These are phyloP conservation scores for Ischnura elegans DNA, from an alignment of 2,888 invertebrate genomes.

Conservation along the genomic window DNA sequence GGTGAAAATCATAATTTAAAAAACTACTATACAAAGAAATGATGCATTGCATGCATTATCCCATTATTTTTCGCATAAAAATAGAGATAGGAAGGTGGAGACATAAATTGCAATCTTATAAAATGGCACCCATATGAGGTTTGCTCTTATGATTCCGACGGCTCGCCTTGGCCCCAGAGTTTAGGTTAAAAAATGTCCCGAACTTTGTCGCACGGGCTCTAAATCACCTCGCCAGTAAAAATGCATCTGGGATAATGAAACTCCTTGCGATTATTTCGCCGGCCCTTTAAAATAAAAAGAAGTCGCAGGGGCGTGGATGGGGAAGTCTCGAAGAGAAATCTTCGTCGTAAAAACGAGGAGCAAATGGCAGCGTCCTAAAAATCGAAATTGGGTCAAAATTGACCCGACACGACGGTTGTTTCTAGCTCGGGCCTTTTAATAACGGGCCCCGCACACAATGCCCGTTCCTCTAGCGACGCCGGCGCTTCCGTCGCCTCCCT, in stretches of 20 bases:
- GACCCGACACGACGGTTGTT: background rate
- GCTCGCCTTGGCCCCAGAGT: background rate
- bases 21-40: too few species aligned
- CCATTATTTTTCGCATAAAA: too few species aligned
- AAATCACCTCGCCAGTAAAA: background rate
- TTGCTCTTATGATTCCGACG: too few species aligned
- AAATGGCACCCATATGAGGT: too few species aligned
- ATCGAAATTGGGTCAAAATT: conserved; percentile 23
- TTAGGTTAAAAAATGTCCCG: background rate
- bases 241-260: background rate
- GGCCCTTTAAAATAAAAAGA: background rate
- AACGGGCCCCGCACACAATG: background rate
- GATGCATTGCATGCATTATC: too few species aligned
- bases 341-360: background rate
- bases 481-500: conserved; percentile 13
- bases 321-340: conserved; percentile 1
- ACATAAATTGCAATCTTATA: too few species aligned
- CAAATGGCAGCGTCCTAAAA: background rate
- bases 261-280: background rate
- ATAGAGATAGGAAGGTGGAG: too few species aligned
- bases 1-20: too few species aligned
- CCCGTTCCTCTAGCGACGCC: background rate
- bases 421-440: background rate
- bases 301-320: too few species aligned
- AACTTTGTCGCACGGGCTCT: background rate